Base-by-base conservation (phyloP, 2,888 invertebrate genomes). In the Laothoe populi region DNA sequence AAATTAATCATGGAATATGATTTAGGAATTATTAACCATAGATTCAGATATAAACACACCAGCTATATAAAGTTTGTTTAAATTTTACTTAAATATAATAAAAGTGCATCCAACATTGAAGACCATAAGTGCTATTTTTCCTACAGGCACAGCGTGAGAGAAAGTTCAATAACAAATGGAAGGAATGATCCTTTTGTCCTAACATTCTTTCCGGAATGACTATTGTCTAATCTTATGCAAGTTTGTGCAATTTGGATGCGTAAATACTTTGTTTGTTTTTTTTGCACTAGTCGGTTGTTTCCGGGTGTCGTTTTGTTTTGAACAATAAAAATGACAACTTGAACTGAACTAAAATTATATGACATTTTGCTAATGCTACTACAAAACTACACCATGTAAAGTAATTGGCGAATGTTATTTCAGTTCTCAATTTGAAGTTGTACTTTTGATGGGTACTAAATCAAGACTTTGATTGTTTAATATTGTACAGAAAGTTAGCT, bases 161-260 rank as follows among this genome's bases (percentile, higher is more conserved):
- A 45, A 59, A 59, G 59, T 59, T 45, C 44, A 8, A 26, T 23
- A 23, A 58, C 5, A 42, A 24, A 24, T 59, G 45, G 19, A 26
- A 2, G 5, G 59, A 59, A 59, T 24, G 24, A 23, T 31, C 10
- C 31, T 35, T 45, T 45, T 31, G 59, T 59, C 45, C 31, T 44
- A 16, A 59, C 10, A 44, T 16, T 7, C 38, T 38, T 13, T 57
- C 26, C 45, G 45, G 44, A 24, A 57, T 21, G 38, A 38, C 7
- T 45, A 45, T 59, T 71, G 73, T 75, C 72, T 73, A 35, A 60
- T 62, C 67, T 70, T 74, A 71, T 75, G 61, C 70, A 70, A 70
- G 71, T 64, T 76, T 79, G 79, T 73, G 75, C 80, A 78, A 78
- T 74, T 73, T 75, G 71, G 65, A 63, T 45, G 59, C 26, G 45